These are phyloP conservation scores for Drosophila seclusa DNA, from an alignment of 2,888 invertebrate species.

Conservation along the genomic window DNA sequence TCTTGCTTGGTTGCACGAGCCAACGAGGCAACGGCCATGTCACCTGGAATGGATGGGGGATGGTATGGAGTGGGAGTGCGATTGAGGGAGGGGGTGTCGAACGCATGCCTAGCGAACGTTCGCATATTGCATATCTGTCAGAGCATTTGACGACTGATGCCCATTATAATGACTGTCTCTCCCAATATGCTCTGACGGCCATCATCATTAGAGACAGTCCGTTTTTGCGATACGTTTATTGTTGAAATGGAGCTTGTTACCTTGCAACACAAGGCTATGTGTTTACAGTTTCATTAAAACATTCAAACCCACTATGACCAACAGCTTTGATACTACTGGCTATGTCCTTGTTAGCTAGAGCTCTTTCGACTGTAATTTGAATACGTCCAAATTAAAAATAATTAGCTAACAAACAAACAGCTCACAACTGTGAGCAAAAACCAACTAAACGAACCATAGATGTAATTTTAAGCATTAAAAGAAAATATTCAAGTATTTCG, in stretches of 20 bases:
- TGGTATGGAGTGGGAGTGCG: background rate
- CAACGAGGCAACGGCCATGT: slow-evolving; percentile 5
- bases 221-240: background rate
- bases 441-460: background rate
- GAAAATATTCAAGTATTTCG: too few species aligned
- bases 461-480: background rate
- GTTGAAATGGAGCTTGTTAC: background rate
- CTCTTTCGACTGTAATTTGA: background rate
- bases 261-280: background rate
- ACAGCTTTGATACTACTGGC: background rate
- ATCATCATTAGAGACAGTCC: background rate
- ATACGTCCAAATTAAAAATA: background rate
- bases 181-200: slow-evolving; percentile 25
- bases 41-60: background rate
- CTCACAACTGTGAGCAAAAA: background rate
- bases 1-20: slow-evolving; percentile 54
- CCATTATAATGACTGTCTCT: slow-evolving; percentile 52
- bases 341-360: background rate
- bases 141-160: slow-evolving; percentile 41
- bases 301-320: background rate
- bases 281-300: background rate
- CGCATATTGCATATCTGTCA: slow-evolving; percentile 36
- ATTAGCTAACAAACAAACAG: background rate
- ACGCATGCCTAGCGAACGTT: slow-evolving; percentile 46
- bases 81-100: slow-evolving; percentile 6